Base-by-base conservation (phyloP, 2,888 invertebrate genomes). In the Polyommatus iphigenia region DNA sequence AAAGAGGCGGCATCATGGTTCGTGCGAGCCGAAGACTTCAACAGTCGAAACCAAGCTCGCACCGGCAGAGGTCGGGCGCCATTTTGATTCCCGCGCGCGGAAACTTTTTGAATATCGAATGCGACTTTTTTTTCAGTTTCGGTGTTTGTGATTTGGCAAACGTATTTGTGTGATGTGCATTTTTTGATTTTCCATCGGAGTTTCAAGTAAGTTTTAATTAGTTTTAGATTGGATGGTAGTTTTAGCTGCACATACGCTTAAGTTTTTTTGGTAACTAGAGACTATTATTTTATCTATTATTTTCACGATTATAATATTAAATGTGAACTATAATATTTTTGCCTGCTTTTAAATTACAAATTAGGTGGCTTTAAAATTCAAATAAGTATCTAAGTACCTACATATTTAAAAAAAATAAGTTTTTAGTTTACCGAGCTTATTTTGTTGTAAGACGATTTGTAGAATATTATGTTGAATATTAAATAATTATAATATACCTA, bases 1-100 rank as follows among this genome's bases (percentile, higher is more conserved):
- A 29, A 15, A 67, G 24, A 3, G 3, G 46, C 10, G 67, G 29
- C 29, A 29, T 29, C 29, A 32, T 67, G 67, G 29, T 2, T 67
- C 15, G 29, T 29, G 15, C 32, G 29, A 67, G 29, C 5, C 20
- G 10, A 24, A 62, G 24, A 32, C 67, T 67, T 32, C 29, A 79
- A 78, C 82, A 83, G 83, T 83, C 80, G 80, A 80, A 82, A 79
- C 80, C 79, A 77, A 79, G 81, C 82, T 72, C 79, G 78, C 82
- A 80, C 46, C 77, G 71, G 76, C 29, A 73, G 18, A 80, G 81
- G 81, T 80, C 82, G 82, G 78, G 78, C 81, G 75, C 29, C 76
- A 59, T 41, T 75, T 77, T 36, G n/a, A 32, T 15, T 67, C 76
- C 76, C 71, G 76, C 62, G 75, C 77, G 77, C 29, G 62, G 50